These are phyloP conservation scores for Solea senegalensis DNA, from an alignment of 2,113 vertebrate genomes.

Conservation along the genomic window DNA sequence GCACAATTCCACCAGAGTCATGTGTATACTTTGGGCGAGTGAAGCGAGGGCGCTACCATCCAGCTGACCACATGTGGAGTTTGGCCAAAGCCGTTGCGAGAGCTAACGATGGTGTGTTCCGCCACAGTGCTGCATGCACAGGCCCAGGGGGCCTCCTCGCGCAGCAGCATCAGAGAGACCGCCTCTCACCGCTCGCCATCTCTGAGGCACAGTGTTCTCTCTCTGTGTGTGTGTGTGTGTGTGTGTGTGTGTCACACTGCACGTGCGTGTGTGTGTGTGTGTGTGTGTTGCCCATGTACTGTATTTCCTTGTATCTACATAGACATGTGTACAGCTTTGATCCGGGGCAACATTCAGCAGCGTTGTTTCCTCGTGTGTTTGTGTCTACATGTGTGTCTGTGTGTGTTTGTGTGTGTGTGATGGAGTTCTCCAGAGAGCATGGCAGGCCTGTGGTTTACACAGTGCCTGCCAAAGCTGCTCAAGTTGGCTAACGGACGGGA, in stretches of 20 bases:
- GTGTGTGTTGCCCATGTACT: conserved; percentile 7
- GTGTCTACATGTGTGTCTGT: conserved; percentile 2
- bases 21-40: conserved; percentile 51
- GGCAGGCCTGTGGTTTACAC: conserved; percentile 59
- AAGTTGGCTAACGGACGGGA: conserved; percentile 24
- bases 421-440: conserved; percentile 39
- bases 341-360: conserved; percentile 5
- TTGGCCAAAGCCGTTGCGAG: conserved; percentile 56
- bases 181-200: conserved; percentile 56
- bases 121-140: conserved; percentile 67
- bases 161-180: conserved; percentile 60
- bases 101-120: conserved; percentile 49
- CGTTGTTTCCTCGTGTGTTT: background rate
- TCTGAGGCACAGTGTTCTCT: conserved; percentile 10
- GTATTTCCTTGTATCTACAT: conserved; percentile 22
- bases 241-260: conserved; percentile 2
- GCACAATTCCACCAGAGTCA: conserved; percentile 36
- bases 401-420: background rate
- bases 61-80: conserved; percentile 68
- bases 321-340: background rate
- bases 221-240: background rate
- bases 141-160: conserved; percentile 51
- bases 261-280: conserved; percentile 4
- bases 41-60: conserved; percentile 67
- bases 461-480: conserved; percentile 53